Conservation (phyloP, 2,888 invertebrate species). For the Drosophila stalkeri region DNA sequence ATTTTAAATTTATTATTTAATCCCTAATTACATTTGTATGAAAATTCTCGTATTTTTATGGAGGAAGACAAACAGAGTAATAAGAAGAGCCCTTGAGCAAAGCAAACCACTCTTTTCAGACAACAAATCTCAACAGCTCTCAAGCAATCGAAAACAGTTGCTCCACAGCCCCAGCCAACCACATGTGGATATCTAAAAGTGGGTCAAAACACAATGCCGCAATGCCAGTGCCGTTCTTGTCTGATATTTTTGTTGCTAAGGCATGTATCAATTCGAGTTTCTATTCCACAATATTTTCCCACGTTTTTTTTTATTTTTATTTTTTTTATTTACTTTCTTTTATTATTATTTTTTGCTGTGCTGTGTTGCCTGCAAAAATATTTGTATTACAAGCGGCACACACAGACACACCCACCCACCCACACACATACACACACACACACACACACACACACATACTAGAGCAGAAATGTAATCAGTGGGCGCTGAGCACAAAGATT, state of each 20-base stretch:
- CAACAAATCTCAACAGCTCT: slow-evolving; percentile 8
- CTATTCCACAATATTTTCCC: slow-evolving; percentile 2
- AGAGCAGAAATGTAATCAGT: slow-evolving; percentile 34
- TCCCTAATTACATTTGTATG: background rate
- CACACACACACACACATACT: background rate
- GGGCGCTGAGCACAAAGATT: slow-evolving; percentile 42
- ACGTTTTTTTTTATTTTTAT: too few relatives aligned
- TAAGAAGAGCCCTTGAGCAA: background rate
- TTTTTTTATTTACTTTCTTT: slow-evolving; percentile 7
- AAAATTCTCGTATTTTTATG: background rate
- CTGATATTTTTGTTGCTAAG: slow-evolving; percentile 30
- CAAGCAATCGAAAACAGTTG: slow-evolving; percentile 7
- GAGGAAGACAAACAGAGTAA: background rate
- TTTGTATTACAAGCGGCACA: slow-evolving; percentile 44
- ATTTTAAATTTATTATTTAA: background rate
- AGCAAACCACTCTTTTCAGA: background rate
- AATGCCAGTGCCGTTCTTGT: slow-evolving; percentile 19
- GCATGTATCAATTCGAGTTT: slow-evolving; percentile 26
- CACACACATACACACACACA: background rate
- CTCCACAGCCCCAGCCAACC: background rate
- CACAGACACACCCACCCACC: background rate
- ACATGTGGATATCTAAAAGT: slow-evolving; percentile 18
- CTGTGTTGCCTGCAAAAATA: slow-evolving; percentile 45
- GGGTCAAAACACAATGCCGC: slow-evolving; percentile 29
- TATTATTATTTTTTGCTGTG: slow-evolving; percentile 19